Conservation (phyloP, 1,140 invertebrate species). For the Tetragonula clypearis region DNA sequence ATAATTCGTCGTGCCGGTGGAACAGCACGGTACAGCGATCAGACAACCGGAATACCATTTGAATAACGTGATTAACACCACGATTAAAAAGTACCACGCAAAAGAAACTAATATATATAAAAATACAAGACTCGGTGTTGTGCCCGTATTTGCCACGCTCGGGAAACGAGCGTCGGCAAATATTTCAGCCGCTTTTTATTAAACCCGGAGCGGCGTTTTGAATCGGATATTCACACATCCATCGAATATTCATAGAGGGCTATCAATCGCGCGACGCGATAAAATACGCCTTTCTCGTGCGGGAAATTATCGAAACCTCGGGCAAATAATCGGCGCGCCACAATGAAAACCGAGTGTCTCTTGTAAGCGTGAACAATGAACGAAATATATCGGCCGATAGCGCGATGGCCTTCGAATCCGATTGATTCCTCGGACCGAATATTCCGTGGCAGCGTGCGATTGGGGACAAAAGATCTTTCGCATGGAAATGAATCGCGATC, state of each 20-base stretch:
- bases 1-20: neutral
- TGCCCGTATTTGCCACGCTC: fast-evolving
- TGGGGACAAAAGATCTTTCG: slow-evolving; percentile 38
- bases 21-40: neutral
- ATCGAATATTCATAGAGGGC: neutral
- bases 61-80: neutral
- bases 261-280: neutral
- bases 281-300: neutral
- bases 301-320: slow-evolving; percentile 40
- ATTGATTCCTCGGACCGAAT: slow-evolving; percentile 46
- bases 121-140: neutral
- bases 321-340: slow-evolving; percentile 10
- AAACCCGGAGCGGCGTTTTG: neutral
- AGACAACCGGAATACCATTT: slow-evolving; percentile 12
- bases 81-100: neutral
- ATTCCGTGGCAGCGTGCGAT: slow-evolving; percentile 8
- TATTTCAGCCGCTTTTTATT: neutral
- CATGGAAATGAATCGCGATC: slow-evolving; percentile 62
- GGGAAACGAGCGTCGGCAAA: neutral
- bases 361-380: slow-evolving; percentile 15
- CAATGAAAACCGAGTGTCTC: slow-evolving; percentile 22
- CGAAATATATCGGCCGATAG: slow-evolving; percentile 39
- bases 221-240: neutral
- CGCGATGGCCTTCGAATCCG: slow-evolving; percentile 27
- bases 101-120: neutral